Base-by-base conservation (phyloP, 2,888 invertebrate species). In the Calliscelio sp. region DNA sequence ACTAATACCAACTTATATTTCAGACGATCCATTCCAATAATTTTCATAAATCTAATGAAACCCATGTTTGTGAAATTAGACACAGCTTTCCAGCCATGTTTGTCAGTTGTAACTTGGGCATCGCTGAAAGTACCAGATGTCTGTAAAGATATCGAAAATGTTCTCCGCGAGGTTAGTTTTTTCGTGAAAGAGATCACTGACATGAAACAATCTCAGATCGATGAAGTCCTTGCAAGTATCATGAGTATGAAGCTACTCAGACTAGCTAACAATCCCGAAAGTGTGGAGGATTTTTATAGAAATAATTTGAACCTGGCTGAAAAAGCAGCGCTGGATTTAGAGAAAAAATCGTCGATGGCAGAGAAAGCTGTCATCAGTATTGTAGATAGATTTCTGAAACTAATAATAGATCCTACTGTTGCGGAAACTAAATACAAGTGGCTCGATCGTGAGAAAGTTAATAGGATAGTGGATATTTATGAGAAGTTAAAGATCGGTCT, bases 81-180 rank as follows among this genome's bases (percentile, higher is more conserved):
- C 84, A 94, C 94, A 65, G 95, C 95, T 0, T 95, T 97, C 85
- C 95, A 96, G 92, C 96, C 97, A 0, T 97, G 96, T 0, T 93
- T 97, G 11, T 96, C 96, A 0, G 95, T 95, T 0, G 95, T 97
- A 18, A 97, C 96, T 0, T 98, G 98, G 98, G 95, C 96, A 0
- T 97, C 97, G 0, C 94, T 97, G 87, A 96, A 96, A 90, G 95
- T 97, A 86, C 94, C 95, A 0, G 92, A 95, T 35, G 95, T 95
- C 89, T 96, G 95, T 87, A 93, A 94, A 0, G 93, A 94, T 20
- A 95, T 96, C 44, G 94, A 94, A 71, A 88, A 87, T 0, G 93
- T 94, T 20, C 92, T 97, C 18, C 94, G 94, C 71, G 94, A 95
- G 88, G 95, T 97, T 0, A 94, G 96, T 87, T 94, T 94, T 85